Evolutionary conservation across 2,113 vertebrate genomes (phyloP), one percentile per base, ranked within the genome.

Genomic region (Python bivittatus): DNA sequence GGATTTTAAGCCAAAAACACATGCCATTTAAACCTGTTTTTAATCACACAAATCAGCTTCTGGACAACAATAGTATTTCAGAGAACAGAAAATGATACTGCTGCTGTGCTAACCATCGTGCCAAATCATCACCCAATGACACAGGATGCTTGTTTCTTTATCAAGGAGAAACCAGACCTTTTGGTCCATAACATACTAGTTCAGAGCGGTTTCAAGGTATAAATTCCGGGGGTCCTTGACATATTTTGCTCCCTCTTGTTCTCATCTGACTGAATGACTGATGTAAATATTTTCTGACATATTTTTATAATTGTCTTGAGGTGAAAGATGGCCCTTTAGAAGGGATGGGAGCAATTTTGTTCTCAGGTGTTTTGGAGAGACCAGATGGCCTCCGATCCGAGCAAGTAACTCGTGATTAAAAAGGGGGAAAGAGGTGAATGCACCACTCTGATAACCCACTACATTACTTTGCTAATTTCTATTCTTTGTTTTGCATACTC

Each of bases 321-420:
- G 48, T 25, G 42, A 61, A 64, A 48, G 61, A 48, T 58, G 22
- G 38, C 58, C 25, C 27, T 9, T 58, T 48, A 25, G 11, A 27
- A 53, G 23, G 72, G 29, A 33, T 15, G 72, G 44, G 44, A 6
- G 68, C 57, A 86, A 29, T 60, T 52, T 53, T 92, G 83, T 64
- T 94, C 87, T 94, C 93, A 86, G 8, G 48, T 44, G 54, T 84
- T 92, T 64, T 93, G 33, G 87, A 91, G 27, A 33, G 92, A 17
- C 84, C 9, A 68, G 72, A 94, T 64, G 12, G 33, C 42, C 84
- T 93, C 89, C 90, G 92, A 95, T 94, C 95, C 92, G 93, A 90
- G 94, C 85, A 91, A 94, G 96, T 96, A 96, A 95, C 94, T 94
- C 93, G 95, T 27, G 88, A 95, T 88, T 88, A 79, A 79, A 85